Percentiles rank a stretch among this genome's conserved stretches.
phyloP scores from a whole-genome alignment of 2,113 vertebrate species.

The Tapirus terrestris region DNA sequence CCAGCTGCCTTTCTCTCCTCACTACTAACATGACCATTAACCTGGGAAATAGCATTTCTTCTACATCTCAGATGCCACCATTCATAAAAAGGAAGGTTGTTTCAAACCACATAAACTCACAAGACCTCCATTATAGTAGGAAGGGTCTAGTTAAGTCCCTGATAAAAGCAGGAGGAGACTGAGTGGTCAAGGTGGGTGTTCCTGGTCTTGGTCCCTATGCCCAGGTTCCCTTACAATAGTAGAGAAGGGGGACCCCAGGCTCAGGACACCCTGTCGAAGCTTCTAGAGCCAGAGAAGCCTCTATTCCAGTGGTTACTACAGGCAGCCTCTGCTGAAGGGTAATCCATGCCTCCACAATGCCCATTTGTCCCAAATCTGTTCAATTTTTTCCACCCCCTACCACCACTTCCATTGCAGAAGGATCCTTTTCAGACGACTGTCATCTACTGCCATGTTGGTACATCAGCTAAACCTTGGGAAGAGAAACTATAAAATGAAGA shows the following conservation, averaged over 20 bases:
- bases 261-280: background rate
- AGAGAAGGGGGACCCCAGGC: background rate
- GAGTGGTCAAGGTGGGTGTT: background rate
- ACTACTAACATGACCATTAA: background rate
- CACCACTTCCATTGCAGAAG: background rate
- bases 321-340: background rate
- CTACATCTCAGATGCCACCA: background rate
- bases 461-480: background rate
- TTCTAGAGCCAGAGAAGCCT: background rate
- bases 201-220: background rate
- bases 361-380: background rate
- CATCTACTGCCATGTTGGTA: background rate
- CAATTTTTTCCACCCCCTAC: background rate
- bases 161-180: background rate
- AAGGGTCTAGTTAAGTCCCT: background rate
- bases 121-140: background rate
- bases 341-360: background rate
- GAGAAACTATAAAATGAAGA: background rate
- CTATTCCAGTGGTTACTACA: background rate
- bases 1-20: background rate
- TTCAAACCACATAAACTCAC: constrained; percentile 27
- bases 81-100: background rate
- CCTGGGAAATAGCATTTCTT: background rate
- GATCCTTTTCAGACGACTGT: background rate
- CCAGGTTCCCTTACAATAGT: background rate